These are phyloP conservation scores for Pterocles gutturalis DNA, from an alignment of 2,113 vertebrate genomes.

Conservation along the genomic window DNA sequence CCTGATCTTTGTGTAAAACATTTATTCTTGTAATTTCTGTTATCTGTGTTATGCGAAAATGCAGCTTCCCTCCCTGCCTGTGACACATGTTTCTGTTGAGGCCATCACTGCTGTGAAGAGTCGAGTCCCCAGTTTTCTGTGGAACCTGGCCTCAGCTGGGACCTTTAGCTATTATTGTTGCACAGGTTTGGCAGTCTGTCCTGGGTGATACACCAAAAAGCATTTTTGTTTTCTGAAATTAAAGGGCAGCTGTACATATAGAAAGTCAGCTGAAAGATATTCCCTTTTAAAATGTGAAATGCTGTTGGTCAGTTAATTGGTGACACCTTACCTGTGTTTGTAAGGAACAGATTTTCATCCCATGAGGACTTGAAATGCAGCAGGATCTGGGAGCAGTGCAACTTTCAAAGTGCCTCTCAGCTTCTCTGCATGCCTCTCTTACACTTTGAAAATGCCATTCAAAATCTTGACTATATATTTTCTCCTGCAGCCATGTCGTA, in stretches of 20 bases:
- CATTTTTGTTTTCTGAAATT: neutral
- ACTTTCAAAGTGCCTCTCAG: neutral
- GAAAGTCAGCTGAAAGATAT: neutral
- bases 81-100: neutral
- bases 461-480: neutral
- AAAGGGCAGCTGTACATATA: neutral
- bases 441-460: neutral
- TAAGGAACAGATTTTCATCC: neutral
- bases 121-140: neutral
- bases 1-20: neutral
- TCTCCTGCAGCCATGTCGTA: neutral
- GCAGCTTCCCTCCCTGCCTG: neutral
- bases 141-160: neutral
- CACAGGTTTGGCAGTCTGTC: neutral
- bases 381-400: neutral
- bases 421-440: neutral
- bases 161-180: neutral
- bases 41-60: neutral
- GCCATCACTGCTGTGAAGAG: neutral
- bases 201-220: neutral
- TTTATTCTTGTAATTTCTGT: neutral
- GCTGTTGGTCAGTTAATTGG: neutral
- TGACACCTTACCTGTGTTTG: neutral
- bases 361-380: neutral
- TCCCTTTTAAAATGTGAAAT: neutral